Percentiles rank a stretch among this genome's conserved stretches.
Conservation (phyloP, 2,797 vertebrate species). For the Poeciliopsis paucimaculata region DNA sequence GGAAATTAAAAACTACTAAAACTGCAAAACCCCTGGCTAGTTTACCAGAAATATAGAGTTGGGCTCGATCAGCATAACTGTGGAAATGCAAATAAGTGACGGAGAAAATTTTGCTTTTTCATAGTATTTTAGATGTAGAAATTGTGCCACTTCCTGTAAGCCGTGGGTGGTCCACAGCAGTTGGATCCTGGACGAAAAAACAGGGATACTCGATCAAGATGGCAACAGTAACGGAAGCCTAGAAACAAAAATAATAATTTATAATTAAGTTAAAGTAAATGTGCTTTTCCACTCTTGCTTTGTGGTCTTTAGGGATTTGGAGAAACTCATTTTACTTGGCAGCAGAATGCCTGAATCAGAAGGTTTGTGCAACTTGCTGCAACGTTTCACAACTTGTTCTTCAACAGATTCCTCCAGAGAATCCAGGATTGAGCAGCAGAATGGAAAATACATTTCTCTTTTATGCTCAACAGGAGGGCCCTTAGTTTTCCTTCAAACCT, state of each 20-base stretch:
- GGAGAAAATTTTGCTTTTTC: background rate
- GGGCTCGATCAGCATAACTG: background rate
- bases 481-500: background rate
- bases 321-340: background rate
- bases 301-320: background rate
- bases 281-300: background rate
- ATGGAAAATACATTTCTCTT: background rate
- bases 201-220: background rate
- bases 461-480: slow-evolving; percentile 16
- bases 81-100: background rate
- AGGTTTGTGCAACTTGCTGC: background rate
- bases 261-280: background rate
- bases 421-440: background rate
- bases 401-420: background rate
- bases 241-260: background rate
- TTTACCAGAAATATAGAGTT: background rate
- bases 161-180: background rate
- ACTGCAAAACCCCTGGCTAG: background rate
- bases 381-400: background rate
- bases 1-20: background rate
- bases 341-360: background rate
- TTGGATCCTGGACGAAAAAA: too few species aligned
- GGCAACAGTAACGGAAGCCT: background rate
- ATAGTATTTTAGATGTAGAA: background rate
- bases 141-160: background rate